Evolutionary conservation across 2,113 vertebrate species (phyloP).

Genomic region (Megatriorchis doriae): DNA sequence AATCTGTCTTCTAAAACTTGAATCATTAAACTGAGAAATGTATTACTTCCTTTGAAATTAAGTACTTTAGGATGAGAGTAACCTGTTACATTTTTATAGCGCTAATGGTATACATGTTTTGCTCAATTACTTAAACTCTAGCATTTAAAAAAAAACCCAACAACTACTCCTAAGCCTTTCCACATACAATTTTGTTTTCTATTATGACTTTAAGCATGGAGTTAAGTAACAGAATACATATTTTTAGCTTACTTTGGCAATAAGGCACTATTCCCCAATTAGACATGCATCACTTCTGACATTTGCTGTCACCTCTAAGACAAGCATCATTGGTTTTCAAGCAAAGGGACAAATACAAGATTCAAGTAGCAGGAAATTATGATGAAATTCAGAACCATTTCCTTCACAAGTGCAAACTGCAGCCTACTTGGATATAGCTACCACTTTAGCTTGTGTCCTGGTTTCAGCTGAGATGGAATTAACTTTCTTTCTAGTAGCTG

Average conservation of each 20-base stretch:
- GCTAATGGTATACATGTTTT: not conserved
- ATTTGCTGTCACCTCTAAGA: not conserved
- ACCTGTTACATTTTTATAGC: rapidly evolving
- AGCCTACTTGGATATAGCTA: not conserved
- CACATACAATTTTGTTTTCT: not conserved
- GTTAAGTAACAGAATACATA: not conserved
- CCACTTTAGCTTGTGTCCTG: not conserved
- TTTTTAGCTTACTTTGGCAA: not conserved
- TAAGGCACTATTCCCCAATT: not conserved
- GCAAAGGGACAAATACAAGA: not conserved
- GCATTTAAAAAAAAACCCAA: not conserved
- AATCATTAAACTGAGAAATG: not conserved
- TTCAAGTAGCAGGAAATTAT: not conserved
- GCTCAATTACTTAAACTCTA: not conserved
- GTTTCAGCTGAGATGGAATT: too few relatives aligned
- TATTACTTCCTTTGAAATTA: not conserved
- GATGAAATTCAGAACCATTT: not conserved
- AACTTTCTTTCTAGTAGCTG: too few relatives aligned
- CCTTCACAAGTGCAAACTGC: not conserved
- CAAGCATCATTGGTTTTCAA: not conserved
- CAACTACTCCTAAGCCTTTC: not conserved
- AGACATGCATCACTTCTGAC: not conserved
- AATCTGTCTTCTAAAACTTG: not conserved
- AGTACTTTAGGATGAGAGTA: not conserved
- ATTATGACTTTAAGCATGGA: not conserved